Evolutionary conservation across 2,888 invertebrate species (phyloP).

Genomic region (Allacma fusca): DNA sequence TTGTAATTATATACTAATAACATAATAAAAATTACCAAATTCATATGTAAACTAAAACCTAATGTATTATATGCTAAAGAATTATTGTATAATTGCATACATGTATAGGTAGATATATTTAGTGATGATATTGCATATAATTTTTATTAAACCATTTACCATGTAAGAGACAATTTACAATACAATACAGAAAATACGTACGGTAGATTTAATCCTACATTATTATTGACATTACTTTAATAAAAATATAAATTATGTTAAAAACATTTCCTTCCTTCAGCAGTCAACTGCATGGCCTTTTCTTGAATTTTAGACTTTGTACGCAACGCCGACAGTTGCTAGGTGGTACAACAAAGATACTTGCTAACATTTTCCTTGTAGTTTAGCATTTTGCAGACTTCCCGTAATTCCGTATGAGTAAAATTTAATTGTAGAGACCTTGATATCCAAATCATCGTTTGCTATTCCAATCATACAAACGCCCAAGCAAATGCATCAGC

Average conservation of each 20-base stretch:
- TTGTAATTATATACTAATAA: background rate
- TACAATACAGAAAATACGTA: background rate
- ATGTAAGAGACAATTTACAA: background rate
- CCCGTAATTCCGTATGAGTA: too few species aligned
- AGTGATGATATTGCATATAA: background rate
- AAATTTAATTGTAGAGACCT: too few species aligned
- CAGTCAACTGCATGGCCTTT: too few species aligned
- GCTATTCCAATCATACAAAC: too few species aligned
- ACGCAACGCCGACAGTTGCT: too few species aligned
- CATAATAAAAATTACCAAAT: constrained; percentile 1
- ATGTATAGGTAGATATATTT: background rate
- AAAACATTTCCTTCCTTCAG: too few species aligned
- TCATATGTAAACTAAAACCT: constrained; percentile 4
- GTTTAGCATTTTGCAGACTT: too few species aligned
- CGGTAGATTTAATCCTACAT: background rate
- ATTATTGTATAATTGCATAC: background rate
- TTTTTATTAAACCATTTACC: background rate
- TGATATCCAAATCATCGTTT: too few species aligned
- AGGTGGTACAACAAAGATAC: too few species aligned
- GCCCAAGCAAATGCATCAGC: too few species aligned
- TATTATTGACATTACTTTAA: background rate
- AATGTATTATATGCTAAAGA: background rate
- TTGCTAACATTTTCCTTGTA: too few species aligned
- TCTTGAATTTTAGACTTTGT: too few species aligned
- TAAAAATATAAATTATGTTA: constrained; percentile 3